Conservation (phyloP, 2,888 invertebrate genomes). For the Gortyna flavago region DNA sequence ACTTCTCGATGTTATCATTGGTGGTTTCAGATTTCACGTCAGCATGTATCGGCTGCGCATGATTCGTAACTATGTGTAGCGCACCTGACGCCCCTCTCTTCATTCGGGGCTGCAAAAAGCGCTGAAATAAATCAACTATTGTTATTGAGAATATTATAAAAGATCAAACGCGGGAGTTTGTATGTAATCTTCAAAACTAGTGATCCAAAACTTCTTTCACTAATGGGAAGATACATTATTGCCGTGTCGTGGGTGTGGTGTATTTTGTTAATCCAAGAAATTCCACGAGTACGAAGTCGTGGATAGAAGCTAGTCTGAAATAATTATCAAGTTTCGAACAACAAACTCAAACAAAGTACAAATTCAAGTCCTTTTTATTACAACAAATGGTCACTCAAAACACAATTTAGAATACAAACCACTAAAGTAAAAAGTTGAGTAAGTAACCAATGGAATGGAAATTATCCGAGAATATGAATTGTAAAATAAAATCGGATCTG, state of each 20-base stretch:
- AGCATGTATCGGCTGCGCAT: constrained; percentile 83
- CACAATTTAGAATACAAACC: too few relatives aligned
- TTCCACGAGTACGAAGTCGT: background rate
- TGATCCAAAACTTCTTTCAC: too few relatives aligned
- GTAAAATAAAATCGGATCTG: too few relatives aligned
- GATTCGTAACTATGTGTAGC: constrained; percentile 81
- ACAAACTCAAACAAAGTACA: too few relatives aligned
- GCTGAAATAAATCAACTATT: constrained; percentile 14
- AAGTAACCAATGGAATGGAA: too few relatives aligned
- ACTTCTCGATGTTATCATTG: constrained; percentile 53
- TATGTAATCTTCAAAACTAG: background rate
- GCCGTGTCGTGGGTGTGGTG: too few relatives aligned
- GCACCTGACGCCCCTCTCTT: constrained; percentile 79
- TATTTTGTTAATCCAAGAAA: too few relatives aligned
- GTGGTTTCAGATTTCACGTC: constrained; percentile 79
- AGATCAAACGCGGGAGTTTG: background rate
- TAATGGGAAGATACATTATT: too few relatives aligned
- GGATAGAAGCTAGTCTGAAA: background rate
- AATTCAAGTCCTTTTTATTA: too few relatives aligned
- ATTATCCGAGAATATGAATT: too few relatives aligned
- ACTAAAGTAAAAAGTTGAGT: too few relatives aligned
- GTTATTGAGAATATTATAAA: background rate
- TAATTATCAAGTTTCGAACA: background rate
- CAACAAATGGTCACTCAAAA: too few relatives aligned
- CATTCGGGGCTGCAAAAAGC: constrained; percentile 49